These are phyloP conservation scores for Rotaria socialis DNA, from an alignment of 2,888 invertebrate species.

Conservation along the genomic window DNA sequence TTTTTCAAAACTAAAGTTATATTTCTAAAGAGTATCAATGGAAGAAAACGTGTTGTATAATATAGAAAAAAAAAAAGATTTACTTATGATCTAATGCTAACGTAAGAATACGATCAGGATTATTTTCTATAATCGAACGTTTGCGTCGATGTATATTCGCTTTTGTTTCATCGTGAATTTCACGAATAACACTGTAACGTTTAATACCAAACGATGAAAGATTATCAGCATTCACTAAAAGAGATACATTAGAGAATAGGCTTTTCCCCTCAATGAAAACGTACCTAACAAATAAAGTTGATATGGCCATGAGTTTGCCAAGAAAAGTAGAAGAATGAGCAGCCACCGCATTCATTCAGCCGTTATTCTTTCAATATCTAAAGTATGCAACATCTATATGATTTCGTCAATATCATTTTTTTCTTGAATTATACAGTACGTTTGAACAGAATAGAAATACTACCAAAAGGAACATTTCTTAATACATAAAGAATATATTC, in stretches of 20 bases:
- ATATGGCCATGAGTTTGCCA: neutral
- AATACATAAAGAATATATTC: too few relatives aligned
- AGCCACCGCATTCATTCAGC: neutral
- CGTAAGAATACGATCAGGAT: neutral
- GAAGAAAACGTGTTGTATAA: too few relatives aligned
- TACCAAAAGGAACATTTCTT: too few relatives aligned
- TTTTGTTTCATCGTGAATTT: neutral
- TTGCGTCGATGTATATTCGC: neutral
- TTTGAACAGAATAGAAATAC: too few relatives aligned
- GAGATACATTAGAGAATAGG: neutral
- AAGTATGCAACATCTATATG: neutral
- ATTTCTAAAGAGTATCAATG: neutral
- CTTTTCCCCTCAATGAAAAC: neutral
- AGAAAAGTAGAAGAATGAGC: neutral
- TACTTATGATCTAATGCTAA: neutral
- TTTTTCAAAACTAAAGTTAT: neutral
- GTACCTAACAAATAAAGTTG: neutral
- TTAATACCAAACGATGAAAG: neutral
- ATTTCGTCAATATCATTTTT: neutral
- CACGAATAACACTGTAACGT: neutral
- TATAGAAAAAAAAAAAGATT: too few relatives aligned
- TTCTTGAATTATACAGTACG: neutral
- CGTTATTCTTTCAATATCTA: conserved; percentile 21
- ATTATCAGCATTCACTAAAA: neutral
- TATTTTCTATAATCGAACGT: neutral